Conservation (phyloP, 1,140 invertebrate genomes). For the Ephestia elutella region DNA sequence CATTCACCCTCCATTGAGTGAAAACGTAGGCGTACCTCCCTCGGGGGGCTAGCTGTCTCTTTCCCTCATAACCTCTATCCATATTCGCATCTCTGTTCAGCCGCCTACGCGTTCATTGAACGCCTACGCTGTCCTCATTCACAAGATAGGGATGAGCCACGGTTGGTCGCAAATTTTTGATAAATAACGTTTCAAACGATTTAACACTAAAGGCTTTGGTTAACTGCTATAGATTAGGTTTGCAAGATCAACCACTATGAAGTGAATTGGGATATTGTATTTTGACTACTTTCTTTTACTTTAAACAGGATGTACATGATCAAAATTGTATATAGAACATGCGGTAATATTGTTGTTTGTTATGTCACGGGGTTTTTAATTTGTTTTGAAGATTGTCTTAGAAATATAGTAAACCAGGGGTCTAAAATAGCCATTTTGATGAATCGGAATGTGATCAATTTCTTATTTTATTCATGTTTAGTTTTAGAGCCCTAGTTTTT, state of each 20-base stretch:
- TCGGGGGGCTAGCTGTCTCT: constrained; percentile 2
- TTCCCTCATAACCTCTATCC: constrained; percentile 2
- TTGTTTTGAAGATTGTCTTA: too few relatives aligned
- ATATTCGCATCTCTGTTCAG: constrained; percentile 9
- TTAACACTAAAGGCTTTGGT: constrained; percentile 1
- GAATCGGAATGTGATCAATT: too few relatives aligned
- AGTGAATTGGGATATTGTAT: too few relatives aligned
- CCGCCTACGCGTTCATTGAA: constrained; percentile 42
- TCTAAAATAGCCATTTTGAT: too few relatives aligned
- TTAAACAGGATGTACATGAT: too few relatives aligned
- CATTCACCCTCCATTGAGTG: constrained; percentile 37
- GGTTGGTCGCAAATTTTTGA: constrained; percentile 20
- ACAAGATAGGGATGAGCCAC: constrained; percentile 27
- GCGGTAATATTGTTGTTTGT: too few relatives aligned
- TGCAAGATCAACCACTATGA: not conserved
- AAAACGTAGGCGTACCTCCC: constrained; percentile 27
- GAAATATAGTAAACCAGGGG: too few relatives aligned
- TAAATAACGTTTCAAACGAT: constrained; percentile 13
- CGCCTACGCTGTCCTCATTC: constrained; percentile 43
- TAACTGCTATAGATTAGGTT: not conserved
- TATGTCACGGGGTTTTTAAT: too few relatives aligned
- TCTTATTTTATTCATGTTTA: too few relatives aligned
- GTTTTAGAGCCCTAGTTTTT: too few relatives aligned
- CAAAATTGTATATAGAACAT: too few relatives aligned
- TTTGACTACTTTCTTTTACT: too few relatives aligned